Conservation (phyloP, 2,888 invertebrate genomes). For the Balanococcus diminutus region DNA sequence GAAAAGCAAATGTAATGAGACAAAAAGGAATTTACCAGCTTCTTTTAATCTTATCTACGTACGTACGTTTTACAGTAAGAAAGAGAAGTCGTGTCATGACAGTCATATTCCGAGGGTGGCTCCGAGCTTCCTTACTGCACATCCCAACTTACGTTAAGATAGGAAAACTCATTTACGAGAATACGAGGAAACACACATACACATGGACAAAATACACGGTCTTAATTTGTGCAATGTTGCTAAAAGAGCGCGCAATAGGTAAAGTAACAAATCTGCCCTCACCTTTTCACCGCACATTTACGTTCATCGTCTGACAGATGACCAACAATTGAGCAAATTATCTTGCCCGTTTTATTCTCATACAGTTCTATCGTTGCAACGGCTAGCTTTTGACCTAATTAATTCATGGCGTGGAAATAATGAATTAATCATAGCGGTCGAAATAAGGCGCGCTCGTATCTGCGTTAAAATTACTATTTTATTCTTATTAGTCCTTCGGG, state of each 20-base stretch:
- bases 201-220: not conserved
- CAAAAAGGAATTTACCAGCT: not conserved
- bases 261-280: slow-evolving; percentile 2
- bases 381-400: slow-evolving; percentile 46
- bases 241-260: slow-evolving; percentile 28
- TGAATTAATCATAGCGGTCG: slow-evolving; percentile 49
- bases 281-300: not conserved
- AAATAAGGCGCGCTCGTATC: slow-evolving; percentile 48
- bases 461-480: slow-evolving; percentile 47
- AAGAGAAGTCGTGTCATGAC: not conserved
- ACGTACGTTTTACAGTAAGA: not conserved
- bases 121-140: not conserved
- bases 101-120: too few species aligned
- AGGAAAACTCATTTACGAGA: not conserved
- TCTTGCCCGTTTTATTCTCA: slow-evolving; percentile 39
- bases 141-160: not conserved
- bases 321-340: slow-evolving; percentile 48
- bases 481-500: slow-evolving; percentile 45
- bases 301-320: slow-evolving; percentile 31
- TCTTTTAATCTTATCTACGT: not conserved
- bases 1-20: not conserved
- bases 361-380: slow-evolving; percentile 18
- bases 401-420: slow-evolving; percentile 48
- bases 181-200: not conserved
- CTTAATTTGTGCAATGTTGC: not conserved